Evolutionary conservation across 2,113 vertebrate species (phyloP).

Genomic region (Gila orcuttii): DNA sequence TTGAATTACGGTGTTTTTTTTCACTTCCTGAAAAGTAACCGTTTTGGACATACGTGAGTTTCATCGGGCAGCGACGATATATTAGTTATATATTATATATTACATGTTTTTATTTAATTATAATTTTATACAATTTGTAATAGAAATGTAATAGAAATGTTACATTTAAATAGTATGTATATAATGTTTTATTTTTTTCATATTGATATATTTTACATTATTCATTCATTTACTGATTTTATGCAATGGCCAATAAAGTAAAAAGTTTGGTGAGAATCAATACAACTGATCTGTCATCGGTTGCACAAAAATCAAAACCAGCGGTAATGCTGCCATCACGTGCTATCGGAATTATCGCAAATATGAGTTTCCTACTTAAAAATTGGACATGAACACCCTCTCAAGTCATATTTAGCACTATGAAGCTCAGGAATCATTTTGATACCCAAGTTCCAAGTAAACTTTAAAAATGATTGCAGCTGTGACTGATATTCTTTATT

Average conservation of each 20-base stretch:
- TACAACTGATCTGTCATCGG: not conserved
- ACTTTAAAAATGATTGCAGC: too few relatives aligned
- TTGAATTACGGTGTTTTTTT: too few relatives aligned
- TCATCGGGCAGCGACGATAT: too few relatives aligned
- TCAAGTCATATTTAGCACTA: too few relatives aligned
- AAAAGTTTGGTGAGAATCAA: not conserved
- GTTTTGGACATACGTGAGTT: too few relatives aligned
- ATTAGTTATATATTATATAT: not conserved
- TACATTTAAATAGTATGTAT: not conserved
- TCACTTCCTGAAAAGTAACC: too few relatives aligned
- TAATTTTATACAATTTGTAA: not conserved
- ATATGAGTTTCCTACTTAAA: too few relatives aligned
- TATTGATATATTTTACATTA: not conserved
- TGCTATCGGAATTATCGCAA: too few relatives aligned
- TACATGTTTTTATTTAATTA: not conserved
- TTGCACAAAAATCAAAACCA: not conserved
- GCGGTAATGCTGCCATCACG: constrained; percentile 46
- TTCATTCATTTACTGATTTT: not conserved
- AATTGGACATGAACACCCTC: too few relatives aligned
- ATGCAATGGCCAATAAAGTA: not conserved
- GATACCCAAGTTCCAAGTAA: too few relatives aligned
- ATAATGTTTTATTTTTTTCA: not conserved
- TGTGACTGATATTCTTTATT: too few relatives aligned
- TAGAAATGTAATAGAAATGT: not conserved
- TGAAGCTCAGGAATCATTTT: too few relatives aligned